Base-by-base conservation (phyloP, 1,140 invertebrate genomes). In the Hypothenemus hampei region DNA sequence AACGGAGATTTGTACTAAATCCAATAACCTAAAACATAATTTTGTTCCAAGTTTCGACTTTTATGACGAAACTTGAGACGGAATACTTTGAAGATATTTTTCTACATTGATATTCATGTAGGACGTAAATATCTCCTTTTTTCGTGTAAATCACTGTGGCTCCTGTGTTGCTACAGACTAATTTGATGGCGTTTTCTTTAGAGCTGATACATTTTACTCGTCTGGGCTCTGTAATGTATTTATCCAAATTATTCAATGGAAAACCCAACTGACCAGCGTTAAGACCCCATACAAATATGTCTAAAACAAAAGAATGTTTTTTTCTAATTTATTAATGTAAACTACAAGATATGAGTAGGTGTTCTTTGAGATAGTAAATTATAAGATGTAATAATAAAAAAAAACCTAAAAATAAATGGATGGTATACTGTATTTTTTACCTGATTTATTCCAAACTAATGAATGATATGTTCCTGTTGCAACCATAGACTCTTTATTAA, bases 101-200 rank as follows among this genome's bases (percentile, higher is more conserved):
- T 53, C 78, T 77, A 64, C 77, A 80, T 45, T 81, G 78, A 69
- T 83, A 84, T 61, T 87, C 81, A 69, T 87, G 81, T 3, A 88
- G 70, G 10, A 85, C 72, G 70, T 79, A 87, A 21, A 89, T 77
- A 66, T 86, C 80, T 0, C 85, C 85, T 33, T 76, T 76, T 40
- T 72, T 75, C 0, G 81, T 84, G 5, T 78, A 76, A 52, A 84
- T 72, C 4, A 84, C 80, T 3, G 81, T 85, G 19, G 85, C 84
- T 2, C 81, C 85, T 71, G 84, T 82, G 54, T 79, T 81, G 1
- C 79, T 78, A 8, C 74, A 76, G 7, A 84, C 84, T 21, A 54
- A 47, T 36, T 54, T 62, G 18, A 72, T 65, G 36, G 41, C 31
- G 55, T 49, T 48, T 10, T 66, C 58, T 18, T 51, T 50, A 11